Percentiles rank a stretch among this genome's conserved stretches.
phyloP scores from a whole-genome alignment of 1,140 invertebrate species.

The Bombus cullumanus region DNA sequence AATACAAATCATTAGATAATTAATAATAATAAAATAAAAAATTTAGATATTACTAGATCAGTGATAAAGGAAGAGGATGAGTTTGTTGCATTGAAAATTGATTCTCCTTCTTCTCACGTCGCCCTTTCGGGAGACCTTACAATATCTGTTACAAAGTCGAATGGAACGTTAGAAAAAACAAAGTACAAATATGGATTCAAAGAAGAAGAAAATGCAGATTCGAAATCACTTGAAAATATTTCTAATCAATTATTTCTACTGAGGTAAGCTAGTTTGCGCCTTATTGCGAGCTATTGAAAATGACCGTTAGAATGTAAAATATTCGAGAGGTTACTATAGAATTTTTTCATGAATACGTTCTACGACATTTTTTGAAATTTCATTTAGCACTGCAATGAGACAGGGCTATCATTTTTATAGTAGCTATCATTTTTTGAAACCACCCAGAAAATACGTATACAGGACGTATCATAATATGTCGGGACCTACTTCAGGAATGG shows the following conservation, averaged over 20 bases:
- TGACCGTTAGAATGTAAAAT: conserved; percentile 6
- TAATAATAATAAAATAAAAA: background rate
- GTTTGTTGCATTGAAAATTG: conserved; percentile 67
- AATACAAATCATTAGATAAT: background rate
- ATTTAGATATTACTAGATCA: conserved; percentile 71
- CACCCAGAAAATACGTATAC: too few species aligned
- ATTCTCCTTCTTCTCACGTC: conserved; percentile 83
- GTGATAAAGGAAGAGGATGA: conserved; percentile 69
- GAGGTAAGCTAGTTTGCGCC: background rate
- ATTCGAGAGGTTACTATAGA: background rate
- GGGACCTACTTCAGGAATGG: too few species aligned
- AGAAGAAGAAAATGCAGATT: conserved; percentile 41
- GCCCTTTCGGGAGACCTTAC: conserved; percentile 87
- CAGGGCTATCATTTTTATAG: too few species aligned
- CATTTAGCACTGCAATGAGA: too few species aligned
- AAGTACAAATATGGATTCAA: conserved; percentile 27
- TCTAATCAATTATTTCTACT: conserved; percentile 12
- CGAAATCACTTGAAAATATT: background rate
- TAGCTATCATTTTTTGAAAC: too few species aligned
- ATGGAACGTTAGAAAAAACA: conserved; percentile 46
- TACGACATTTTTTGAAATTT: too few species aligned
- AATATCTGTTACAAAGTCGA: conserved; percentile 81
- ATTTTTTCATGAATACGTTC: too few species aligned
- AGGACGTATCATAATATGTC: too few species aligned
- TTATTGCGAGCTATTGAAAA: background rate